Conservation (phyloP, 2,113 vertebrate genomes). For the Prochilodus magdalenae region DNA sequence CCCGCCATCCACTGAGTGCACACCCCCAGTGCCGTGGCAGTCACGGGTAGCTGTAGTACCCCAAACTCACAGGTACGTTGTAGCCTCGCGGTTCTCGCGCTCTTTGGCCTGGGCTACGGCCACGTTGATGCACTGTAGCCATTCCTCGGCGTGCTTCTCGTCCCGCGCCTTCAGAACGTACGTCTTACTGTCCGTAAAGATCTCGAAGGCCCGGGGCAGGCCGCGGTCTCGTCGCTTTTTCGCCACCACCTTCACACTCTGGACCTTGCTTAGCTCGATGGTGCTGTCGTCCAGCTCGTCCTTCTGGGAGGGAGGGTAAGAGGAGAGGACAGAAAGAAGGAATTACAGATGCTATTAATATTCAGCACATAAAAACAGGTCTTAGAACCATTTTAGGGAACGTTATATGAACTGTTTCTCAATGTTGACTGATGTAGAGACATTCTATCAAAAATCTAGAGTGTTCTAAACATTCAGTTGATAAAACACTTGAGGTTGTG, state of each 20-base stretch:
- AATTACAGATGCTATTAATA: neutral
- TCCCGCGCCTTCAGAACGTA: slow-evolving; percentile 94
- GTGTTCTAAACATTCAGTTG: no score
- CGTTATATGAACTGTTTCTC: no score
- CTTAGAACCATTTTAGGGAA: no score
- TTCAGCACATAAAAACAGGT: no score
- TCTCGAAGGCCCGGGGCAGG: slow-evolving; percentile 93
- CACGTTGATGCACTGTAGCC: slow-evolving; percentile 96
- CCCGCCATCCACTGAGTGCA: neutral
- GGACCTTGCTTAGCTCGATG: slow-evolving; percentile 95
- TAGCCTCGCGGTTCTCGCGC: slow-evolving; percentile 87
- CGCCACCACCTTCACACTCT: slow-evolving; percentile 89
- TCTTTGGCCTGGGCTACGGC: slow-evolving; percentile 91
- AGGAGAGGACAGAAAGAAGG: neutral
- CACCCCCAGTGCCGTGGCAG: neutral
- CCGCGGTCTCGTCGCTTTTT: slow-evolving; percentile 88
- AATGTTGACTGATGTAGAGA: no score
- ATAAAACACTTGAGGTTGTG: no score
- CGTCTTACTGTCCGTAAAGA: slow-evolving; percentile 90
- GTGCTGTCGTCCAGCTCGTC: slow-evolving; percentile 89
- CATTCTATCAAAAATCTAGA: no score
- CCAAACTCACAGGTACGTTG: slow-evolving; percentile 86
- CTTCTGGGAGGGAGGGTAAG: slow-evolving; percentile 78
- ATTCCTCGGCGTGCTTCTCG: slow-evolving; percentile 87
- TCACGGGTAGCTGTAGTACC: neutral